Base-by-base conservation (phyloP, 2,113 vertebrate species). In the Paralichthys olivaceus region DNA sequence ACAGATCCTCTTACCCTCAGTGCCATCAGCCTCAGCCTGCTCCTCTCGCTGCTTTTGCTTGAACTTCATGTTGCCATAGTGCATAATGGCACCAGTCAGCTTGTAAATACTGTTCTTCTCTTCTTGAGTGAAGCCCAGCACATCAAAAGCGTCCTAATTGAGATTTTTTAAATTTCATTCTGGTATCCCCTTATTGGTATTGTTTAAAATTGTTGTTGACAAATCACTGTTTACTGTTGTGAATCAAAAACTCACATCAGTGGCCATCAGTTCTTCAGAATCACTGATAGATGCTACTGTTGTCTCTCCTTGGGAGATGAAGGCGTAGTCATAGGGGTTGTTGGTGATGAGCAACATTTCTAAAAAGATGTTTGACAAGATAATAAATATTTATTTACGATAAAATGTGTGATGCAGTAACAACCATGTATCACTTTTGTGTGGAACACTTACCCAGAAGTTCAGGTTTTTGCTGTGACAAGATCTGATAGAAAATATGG, bases 401-500 rank as follows among this genome's bases (percentile, higher is more conserved):
- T 70, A 14, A 14, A 74, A 3, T 34, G 12, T 20, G 53, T 67
- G 19, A 11, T 56, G 34, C 1, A 5, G 4, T 3, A 37, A 25
- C 9, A 56, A 19, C 2, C 13, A 34, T 71, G 4, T n/a, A 22
- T 14, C 4, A 29, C 5, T 17, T 51, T 40, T 15, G 14, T 53
- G 11, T 57, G 73, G 5, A 64, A 54, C 0, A 47, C 53, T 71
- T 80, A 97, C 96, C 96, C 49, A 97, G 90, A 25, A 97, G 92
- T 70, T 98, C 96, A 0, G 96, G 96, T 76, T 96, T 98, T 85
- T 91, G 94, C 58, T 97, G 97, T 85, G 96, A 97, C 81, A 98
- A 89, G 72, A 98, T 98, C 93, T 98, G 96, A 77, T 98, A 98
- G 93, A 95, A 98, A 85, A 98, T 97, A 81, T 98, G 96, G 77